Percentiles rank a stretch among this genome's conserved stretches.
Conservation (phyloP, 2,888 invertebrate genomes). For the Caenorhabditis wallacei region DNA sequence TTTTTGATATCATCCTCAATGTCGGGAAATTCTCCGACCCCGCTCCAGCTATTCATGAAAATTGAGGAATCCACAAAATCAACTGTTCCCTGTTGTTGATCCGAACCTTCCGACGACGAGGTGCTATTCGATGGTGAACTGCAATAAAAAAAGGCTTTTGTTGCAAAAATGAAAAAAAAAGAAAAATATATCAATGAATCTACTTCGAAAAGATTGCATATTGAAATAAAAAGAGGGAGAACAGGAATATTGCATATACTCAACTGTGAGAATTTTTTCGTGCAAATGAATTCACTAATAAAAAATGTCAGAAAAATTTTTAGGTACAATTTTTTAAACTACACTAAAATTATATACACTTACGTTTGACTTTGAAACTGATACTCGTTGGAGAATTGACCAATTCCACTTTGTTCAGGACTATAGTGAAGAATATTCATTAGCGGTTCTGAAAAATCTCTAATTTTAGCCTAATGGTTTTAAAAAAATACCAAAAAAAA, state of each 20-base stretch:
- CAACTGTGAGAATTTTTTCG: no score
- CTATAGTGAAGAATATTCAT: slow-evolving; percentile 59
- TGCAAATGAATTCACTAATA: no score
- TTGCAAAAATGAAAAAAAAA: neutral
- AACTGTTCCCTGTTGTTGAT: slow-evolving; percentile 22
- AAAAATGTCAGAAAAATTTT: no score
- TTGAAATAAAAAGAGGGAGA: slow-evolving; percentile 3
- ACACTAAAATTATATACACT: no score
- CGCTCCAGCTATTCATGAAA: slow-evolving; percentile 48
- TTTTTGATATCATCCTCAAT: slow-evolving; percentile 48
- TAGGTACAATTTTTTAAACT: no score
- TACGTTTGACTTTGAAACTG: slow-evolving; percentile 52
- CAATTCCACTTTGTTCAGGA: slow-evolving; percentile 48
- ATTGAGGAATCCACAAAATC: slow-evolving; percentile 24
- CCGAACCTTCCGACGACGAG: slow-evolving; percentile 47
- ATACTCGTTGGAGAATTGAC: slow-evolving; percentile 46
- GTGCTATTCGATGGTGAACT: slow-evolving; percentile 55
- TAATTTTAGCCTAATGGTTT: neutral
- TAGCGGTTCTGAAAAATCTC: slow-evolving; percentile 20
- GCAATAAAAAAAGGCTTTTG: no score
- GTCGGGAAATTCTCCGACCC: slow-evolving; percentile 53
- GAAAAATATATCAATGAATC: no score
- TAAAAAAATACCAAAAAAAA: slow-evolving; percentile 15
- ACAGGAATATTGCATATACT: no score
- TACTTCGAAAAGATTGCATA: slow-evolving; percentile 25